A percentile compares a stretch with the other conserved stretches of the same genome.
These are phyloP conservation scores for Stenopsyche tienmushanensis DNA, from an alignment of 1,140 invertebrate species.

Conservation along the genomic window DNA sequence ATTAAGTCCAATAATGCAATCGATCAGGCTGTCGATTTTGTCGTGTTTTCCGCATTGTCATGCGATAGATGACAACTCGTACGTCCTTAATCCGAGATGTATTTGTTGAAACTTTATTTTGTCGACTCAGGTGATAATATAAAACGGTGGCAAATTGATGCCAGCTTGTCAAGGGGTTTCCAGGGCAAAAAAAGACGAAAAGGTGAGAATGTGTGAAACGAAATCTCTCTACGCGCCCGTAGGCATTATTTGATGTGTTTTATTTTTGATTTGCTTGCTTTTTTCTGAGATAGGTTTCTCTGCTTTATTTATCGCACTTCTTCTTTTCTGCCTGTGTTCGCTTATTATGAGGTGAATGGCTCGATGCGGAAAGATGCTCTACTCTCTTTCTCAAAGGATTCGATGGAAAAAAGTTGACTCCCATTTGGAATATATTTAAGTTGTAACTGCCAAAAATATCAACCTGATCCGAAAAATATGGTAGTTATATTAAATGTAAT, in stretches of 20 bases:
- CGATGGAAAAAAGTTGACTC: too few species aligned
- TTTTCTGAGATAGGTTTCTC: conserved; percentile 40
- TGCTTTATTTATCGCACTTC: conserved; percentile 35
- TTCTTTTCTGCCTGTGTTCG: conserved; percentile 4
- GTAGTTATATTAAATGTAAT: too few species aligned
- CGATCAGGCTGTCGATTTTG: too few species aligned
- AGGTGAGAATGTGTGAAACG: conserved; percentile 30
- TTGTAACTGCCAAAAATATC: too few species aligned
- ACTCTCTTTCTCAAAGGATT: too few species aligned
- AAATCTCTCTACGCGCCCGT: conserved; percentile 37
- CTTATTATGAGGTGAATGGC: not conserved
- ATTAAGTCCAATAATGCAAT: too few species aligned
- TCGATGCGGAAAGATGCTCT: not conserved
- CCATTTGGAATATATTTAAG: too few species aligned
- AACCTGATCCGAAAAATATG: too few species aligned
- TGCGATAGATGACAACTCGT: conserved; percentile 5
- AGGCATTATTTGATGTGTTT: conserved; percentile 41
- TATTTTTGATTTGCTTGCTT: conserved; percentile 42
- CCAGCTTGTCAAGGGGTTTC: conserved; percentile 28
- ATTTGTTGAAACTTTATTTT: not conserved
- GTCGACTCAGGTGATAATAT: too few species aligned
- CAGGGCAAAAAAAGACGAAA: conserved; percentile 14
- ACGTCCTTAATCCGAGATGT: too few species aligned
- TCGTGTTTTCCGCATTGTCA: not conserved
- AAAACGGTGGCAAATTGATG: conserved; percentile 16